phyloP scores from a whole-genome alignment of 2,797 vertebrate genomes.

The Sarcoramphus papa region DNA sequence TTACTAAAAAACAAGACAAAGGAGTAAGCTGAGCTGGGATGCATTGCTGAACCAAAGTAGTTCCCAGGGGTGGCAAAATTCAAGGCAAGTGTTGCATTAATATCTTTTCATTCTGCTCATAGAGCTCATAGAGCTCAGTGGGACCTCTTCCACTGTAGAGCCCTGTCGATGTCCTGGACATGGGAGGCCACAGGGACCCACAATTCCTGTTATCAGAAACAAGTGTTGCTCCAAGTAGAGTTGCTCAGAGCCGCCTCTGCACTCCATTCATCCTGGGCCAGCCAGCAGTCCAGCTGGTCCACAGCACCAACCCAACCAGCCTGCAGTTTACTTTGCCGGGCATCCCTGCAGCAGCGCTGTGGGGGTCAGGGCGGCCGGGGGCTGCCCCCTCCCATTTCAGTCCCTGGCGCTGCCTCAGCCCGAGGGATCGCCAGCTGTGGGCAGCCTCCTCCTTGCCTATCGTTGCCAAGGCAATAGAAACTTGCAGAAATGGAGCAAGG shows the following conservation, averaged over 20 bases:
- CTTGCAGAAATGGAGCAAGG: neutral
- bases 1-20: neutral
- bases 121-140: neutral
- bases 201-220: neutral
- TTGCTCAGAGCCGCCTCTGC: neutral
- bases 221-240: neutral
- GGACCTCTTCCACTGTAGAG: neutral
- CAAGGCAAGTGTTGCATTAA: neutral
- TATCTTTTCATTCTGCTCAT: neutral
- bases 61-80: neutral
- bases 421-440: fast-evolving
- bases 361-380: fast-evolving
- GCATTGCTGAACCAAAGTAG: neutral
- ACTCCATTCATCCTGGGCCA: fast-evolving
- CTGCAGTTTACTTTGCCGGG: neutral
- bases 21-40: neutral
- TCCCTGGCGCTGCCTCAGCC: neutral
- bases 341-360: fast-evolving
- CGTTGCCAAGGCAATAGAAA: neutral
- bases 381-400: neutral
- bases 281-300: neutral
- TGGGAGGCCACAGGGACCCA: neutral
- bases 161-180: fast-evolving
- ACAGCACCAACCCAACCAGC: neutral
- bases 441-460: no score